phyloP scores from a whole-genome alignment of 2,888 invertebrate genomes.

The Lamellibrachia satsuma region DNA sequence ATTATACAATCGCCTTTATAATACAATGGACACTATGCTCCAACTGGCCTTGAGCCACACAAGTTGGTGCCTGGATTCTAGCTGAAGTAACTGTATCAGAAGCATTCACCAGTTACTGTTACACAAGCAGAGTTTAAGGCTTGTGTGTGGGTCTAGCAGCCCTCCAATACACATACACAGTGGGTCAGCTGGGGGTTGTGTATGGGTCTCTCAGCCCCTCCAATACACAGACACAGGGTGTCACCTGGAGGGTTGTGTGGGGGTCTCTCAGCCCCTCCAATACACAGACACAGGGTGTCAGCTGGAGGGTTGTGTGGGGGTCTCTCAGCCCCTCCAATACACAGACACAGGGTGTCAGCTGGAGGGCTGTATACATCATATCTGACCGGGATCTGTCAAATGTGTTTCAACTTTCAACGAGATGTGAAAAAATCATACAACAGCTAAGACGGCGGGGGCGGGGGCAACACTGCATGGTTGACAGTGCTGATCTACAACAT shows the following conservation, averaged over 20 bases:
- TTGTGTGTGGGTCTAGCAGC: neutral
- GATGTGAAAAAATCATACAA: neutral
- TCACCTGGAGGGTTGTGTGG: too few relatives aligned
- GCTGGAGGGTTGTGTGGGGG: too few relatives aligned
- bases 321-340: too few relatives aligned
- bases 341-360: too few relatives aligned
- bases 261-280: too few relatives aligned
- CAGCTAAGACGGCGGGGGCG: neutral
- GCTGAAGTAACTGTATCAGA: neutral
- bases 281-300: too few relatives aligned
- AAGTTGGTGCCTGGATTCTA: neutral
- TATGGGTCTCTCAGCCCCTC: too few relatives aligned
- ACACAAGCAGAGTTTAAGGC: neutral
- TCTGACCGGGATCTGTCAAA: neutral
- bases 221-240: too few relatives aligned
- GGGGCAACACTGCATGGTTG: neutral
- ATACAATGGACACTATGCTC: neutral
- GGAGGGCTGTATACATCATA: neutral
- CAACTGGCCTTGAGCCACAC: neutral
- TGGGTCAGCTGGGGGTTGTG: neutral
- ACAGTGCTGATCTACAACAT: neutral
- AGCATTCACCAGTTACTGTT: too few relatives aligned
- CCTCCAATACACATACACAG: neutral
- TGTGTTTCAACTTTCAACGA: neutral
- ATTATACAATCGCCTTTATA: neutral